Evolutionary conservation across 1,140 invertebrate genomes (phyloP), one percentile per base, ranked within the genome.

Genomic region (Tetramorium alpestre): DNA sequence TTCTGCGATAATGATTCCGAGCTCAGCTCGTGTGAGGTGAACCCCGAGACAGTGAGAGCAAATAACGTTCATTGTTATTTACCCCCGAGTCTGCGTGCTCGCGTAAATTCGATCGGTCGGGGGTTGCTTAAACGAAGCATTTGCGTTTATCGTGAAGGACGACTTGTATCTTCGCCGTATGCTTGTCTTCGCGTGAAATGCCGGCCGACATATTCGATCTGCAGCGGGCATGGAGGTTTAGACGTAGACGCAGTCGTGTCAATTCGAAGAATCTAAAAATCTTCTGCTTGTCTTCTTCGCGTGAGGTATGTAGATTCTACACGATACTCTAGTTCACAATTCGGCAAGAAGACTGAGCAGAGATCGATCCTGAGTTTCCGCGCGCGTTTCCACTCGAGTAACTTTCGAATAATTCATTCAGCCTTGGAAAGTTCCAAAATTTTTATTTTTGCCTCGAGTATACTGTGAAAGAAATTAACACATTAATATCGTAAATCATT

Each of bases 11-110:
- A 78, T 65, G 28, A 78, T 65, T 49, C n/a, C 28, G 60, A 16
- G 44, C 44, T 75, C 54, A 11, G 51, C 13, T 65, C n/a, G 44
- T 49, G 60, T 62, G 44, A 44, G 22, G 75, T 44, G 25, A 78
- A 28, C 28, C 25, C 11, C 25, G 76, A 65, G 64, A 64, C 18
- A 51, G 28, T 41, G 25, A 80, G 28, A 67, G 44, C 44, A 80
- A 80, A 80, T 67, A 80, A 51, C 28, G 44, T 80, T 80, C 28
- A 44, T 78, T 65, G 47, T 51, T 67, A 80, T 80, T 54, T 80
- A 51, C 33, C 5, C 3, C 47, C 62, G 76, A 67, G 62, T 80
- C 28, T 67, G 47, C 62, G 62, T 67, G 28, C n/a, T 80, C 28
- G 62, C n/a, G n/a, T 51, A 67, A 67, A 67, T 28, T 80, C 44